phyloP scores from a whole-genome alignment of 1,140 invertebrate species.

The Panagrolaimus sp. region DNA sequence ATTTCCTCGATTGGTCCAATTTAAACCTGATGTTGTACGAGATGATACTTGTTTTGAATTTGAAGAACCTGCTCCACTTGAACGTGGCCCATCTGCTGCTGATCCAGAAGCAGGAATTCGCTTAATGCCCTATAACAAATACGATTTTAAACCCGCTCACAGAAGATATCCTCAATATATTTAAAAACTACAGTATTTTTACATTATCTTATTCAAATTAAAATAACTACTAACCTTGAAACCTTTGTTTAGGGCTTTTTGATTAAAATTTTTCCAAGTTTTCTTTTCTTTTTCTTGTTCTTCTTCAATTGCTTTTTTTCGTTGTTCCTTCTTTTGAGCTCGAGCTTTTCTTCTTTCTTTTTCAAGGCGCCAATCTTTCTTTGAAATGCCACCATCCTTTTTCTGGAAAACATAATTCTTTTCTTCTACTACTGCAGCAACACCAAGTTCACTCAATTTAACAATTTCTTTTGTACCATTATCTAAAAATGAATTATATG shows the following conservation, averaged over 20 bases:
- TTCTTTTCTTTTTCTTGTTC: conserved; percentile 7
- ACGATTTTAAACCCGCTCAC: too few relatives aligned
- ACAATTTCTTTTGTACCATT: conserved; percentile 1
- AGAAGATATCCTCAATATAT: too few relatives aligned
- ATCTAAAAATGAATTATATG: neutral
- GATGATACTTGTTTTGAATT: neutral
- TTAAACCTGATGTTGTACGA: neutral
- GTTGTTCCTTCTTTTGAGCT: conserved; percentile 5
- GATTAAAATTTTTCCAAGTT: conserved; percentile 10
- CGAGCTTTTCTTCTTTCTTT: conserved; percentile 5
- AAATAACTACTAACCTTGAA: neutral
- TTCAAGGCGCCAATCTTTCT: conserved; percentile 7
- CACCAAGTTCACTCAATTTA: neutral
- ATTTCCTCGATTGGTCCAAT: conserved; percentile 7
- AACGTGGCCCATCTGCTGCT: conserved; percentile 10
- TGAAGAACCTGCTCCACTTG: neutral
- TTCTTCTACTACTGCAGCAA: neutral
- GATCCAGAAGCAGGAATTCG: conserved; percentile 1
- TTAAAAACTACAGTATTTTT: neutral
- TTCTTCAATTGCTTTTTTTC: neutral
- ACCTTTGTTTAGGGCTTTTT: neutral
- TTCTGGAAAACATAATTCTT: conserved; percentile 11
- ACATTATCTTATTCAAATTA: too few relatives aligned
- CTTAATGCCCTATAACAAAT: conserved; percentile 9
- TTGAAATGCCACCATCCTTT: neutral